phyloP scores from a whole-genome alignment of 2,888 invertebrate genomes.

The Lasius fuliginosus region DNA sequence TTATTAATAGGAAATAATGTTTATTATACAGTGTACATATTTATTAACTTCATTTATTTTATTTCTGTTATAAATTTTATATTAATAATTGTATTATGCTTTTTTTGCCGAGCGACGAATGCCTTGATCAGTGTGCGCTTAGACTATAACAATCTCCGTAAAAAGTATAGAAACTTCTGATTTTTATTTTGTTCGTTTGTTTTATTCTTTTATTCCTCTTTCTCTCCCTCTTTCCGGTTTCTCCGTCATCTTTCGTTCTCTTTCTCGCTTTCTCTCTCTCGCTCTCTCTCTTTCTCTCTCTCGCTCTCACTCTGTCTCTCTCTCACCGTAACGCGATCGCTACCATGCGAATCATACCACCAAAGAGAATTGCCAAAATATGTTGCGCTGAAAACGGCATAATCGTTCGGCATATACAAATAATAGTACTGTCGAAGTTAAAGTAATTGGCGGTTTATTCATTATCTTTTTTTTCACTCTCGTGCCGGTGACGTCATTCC shows the following conservation, averaged over 20 bases:
- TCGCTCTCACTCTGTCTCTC: constrained; percentile 17
- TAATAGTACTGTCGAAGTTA: constrained; percentile 86
- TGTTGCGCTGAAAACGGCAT: constrained; percentile 86
- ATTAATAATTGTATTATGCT: constrained; percentile 86
- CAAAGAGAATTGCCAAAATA: constrained; percentile 85
- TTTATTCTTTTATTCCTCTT: constrained; percentile 70
- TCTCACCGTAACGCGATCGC: constrained; percentile 78
- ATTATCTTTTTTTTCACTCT: constrained; percentile 68
- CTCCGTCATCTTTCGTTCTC: constrained; percentile 35
- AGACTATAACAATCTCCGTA: constrained; percentile 86
- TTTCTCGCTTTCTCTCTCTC: constrained; percentile 16
- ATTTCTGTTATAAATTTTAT: constrained; percentile 86
- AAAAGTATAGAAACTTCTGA: constrained; percentile 86
- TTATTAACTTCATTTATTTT: constrained; percentile 86
- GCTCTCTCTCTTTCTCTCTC: constrained; percentile 17
- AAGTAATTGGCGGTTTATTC: constrained; percentile 85
- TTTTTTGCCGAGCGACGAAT: constrained; percentile 85
- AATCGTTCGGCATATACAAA: constrained; percentile 86
- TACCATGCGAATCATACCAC: constrained; percentile 77
- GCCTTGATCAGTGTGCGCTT: constrained; percentile 86
- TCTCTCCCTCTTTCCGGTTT: constrained; percentile 43
- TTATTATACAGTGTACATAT: constrained; percentile 86
- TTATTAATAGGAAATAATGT: constrained; percentile 86
- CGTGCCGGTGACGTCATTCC: constrained; percentile 62
- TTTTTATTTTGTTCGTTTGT: constrained; percentile 79